Evolutionary conservation across 2,113 vertebrate species (phyloP), one percentile per base, ranked within the genome.

Genomic region (Xiphophorus hellerii): DNA sequence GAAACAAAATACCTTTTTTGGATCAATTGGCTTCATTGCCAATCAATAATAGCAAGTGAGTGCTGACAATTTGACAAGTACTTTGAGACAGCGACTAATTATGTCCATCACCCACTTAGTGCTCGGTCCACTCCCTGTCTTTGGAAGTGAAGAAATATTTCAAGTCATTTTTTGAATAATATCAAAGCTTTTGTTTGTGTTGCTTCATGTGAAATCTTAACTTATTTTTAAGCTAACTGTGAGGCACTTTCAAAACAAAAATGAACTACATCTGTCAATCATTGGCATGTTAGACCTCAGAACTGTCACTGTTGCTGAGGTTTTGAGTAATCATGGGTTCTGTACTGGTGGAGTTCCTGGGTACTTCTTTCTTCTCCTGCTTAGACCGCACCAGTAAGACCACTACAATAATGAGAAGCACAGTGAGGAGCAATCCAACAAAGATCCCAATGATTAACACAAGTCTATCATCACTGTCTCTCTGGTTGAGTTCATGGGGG

Each of bases 251-350:
- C 88, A 90, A 92, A 90, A 89, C 33, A 89, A 90, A 88, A 90
- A 61, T 76, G 2, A 61, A 74, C 42, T 51, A 69, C 82, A 83
- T 80, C 66, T 66, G 61, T 76, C 62, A 11, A 62, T 58, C 51
- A 5, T 48, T 30, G 28, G 63, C 66, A 22, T 33, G 69, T 97
- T 95, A 99, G 80, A 99, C 97, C 90, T 99, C 97, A 0, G 97
- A 98, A 90, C 96, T 97, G 92, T 98, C 96, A 0, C 86, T 86
- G 74, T 27, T 84, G 9, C 82, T 28, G 25, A 83, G 92, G 82
- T 73, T 89, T 35, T 73, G 92, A 0, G 91, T 86, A 93, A 95
- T 89, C 95, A 95, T 95, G 17, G 96, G 96, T 84, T 97, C 92
- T 0, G 89, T 88, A 88, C 95, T 95, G 85, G 91, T 90, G 0